phyloP scores from a whole-genome alignment of 2,888 invertebrate species.

The Laothoe populi region DNA sequence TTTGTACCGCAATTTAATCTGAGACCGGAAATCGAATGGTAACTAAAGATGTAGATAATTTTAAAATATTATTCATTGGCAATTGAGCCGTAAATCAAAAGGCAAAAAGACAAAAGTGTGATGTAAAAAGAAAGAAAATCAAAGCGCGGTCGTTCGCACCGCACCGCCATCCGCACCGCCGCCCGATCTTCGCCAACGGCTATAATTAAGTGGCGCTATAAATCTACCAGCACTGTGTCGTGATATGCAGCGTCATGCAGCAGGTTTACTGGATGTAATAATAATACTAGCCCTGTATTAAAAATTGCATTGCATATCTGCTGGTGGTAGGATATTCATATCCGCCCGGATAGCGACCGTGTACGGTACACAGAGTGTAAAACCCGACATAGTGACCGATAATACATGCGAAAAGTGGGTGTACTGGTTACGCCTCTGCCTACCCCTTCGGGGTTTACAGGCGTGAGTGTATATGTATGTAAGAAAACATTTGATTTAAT shows the following conservation, averaged over 20 bases:
- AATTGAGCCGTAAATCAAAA: slow-evolving; percentile 22
- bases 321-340: too few relatives aligned
- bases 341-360: too few relatives aligned
- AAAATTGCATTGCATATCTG: not conserved
- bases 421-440: too few relatives aligned
- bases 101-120: slow-evolving; percentile 26
- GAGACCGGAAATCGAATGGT: not conserved
- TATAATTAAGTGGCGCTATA: slow-evolving; percentile 27
- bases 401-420: too few relatives aligned
- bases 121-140: slow-evolving; percentile 24
- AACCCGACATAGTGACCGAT: too few relatives aligned
- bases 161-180: not conserved
- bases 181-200: slow-evolving; percentile 2
- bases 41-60: not conserved
- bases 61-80: slow-evolving; percentile 11
- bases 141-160: slow-evolving; percentile 4
- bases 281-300: not conserved
- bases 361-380: too few relatives aligned
- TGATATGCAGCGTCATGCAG: not conserved
- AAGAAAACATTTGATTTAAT: too few relatives aligned
- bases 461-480: too few relatives aligned
- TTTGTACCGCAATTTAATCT: not conserved
- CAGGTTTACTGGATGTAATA: slow-evolving; percentile 11
- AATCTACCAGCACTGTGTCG: slow-evolving; percentile 5
- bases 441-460: too few relatives aligned